These are phyloP conservation scores for Excalfactoria chinensis DNA, from an alignment of 2,113 vertebrate genomes.

Conservation along the genomic window DNA sequence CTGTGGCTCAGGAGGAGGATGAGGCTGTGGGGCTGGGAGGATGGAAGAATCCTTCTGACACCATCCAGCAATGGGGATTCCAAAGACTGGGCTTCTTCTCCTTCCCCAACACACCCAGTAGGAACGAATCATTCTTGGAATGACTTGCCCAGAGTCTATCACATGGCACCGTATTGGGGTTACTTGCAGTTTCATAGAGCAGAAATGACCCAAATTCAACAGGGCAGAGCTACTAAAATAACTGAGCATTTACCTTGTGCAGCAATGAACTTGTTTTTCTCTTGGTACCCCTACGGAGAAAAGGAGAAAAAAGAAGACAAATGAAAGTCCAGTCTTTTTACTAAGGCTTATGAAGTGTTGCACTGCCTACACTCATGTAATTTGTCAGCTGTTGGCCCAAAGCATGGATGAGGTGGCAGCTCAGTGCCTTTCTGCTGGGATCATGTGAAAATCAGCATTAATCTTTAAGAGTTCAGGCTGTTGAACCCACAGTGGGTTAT, in stretches of 20 bases:
- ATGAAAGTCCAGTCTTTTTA: not conserved
- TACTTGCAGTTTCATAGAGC: not conserved
- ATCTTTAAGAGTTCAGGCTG: not conserved
- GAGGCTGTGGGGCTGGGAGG: not conserved
- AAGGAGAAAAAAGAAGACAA: not conserved
- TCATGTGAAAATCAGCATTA: rapidly evolving
- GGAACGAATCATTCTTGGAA: not conserved
- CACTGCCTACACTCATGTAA: rapidly evolving
- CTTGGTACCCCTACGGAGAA: slow-evolving; percentile 90
- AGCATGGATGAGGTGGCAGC: not conserved
- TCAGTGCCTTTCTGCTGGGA: not conserved
- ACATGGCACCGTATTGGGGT: not conserved
- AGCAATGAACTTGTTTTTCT: slow-evolving; percentile 98
- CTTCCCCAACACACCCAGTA: not conserved
- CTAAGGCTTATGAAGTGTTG: not conserved
- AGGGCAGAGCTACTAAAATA: not conserved
- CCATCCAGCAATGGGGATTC: not conserved
- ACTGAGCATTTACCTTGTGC: slow-evolving; percentile 88
- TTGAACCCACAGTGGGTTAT: not conserved
- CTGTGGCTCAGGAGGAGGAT: not conserved
- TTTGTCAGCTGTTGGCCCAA: not conserved
- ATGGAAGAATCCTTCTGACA: not conserved
- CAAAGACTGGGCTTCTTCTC: not conserved
- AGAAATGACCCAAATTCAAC: not conserved
- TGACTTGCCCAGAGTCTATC: not conserved